Percentiles rank a stretch among this genome's conserved stretches.
phyloP scores from a whole-genome alignment of 1,140 invertebrate genomes.

The Sogatella furcifera region DNA sequence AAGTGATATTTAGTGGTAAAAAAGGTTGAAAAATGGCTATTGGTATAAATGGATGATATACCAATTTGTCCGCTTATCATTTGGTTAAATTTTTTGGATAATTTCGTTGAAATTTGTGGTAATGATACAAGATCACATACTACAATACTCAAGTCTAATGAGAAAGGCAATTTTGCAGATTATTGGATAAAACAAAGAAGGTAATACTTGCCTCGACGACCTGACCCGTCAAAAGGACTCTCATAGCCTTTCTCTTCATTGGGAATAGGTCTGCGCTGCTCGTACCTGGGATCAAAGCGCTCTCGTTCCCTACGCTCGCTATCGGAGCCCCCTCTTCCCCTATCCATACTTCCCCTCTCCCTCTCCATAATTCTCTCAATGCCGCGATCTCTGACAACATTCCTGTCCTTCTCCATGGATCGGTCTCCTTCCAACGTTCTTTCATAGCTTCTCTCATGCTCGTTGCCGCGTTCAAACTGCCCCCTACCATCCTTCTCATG shows the following conservation, averaged over 20 bases:
- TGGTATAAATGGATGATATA: no score
- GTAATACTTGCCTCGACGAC: slow-evolving; percentile 17
- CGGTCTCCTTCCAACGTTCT: slow-evolving; percentile 8
- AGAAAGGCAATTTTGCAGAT: no score
- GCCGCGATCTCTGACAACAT: slow-evolving; percentile 15
- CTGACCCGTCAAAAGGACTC: slow-evolving; percentile 16
- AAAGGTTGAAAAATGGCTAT: no score
- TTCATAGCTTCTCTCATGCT: slow-evolving; percentile 13
- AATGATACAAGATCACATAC: no score
- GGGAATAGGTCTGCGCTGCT: slow-evolving; percentile 15
- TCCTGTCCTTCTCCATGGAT: slow-evolving; percentile 17
- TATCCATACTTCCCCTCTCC: slow-evolving; percentile 11
- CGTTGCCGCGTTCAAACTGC: slow-evolving; percentile 6
- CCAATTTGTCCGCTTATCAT: no score
- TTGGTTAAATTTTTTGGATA: no score
- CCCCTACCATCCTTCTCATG: slow-evolving; percentile 13
- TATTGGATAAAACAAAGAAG: no score
- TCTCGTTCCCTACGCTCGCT: slow-evolving; percentile 15
- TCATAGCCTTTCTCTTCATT: slow-evolving; percentile 22
- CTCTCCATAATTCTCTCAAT: slow-evolving; percentile 11
- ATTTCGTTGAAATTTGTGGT: no score
- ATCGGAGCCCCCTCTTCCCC: slow-evolving; percentile 1
- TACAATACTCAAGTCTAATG: no score
- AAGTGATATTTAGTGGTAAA: no score
- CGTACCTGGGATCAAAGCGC: slow-evolving; percentile 3